Percentiles rank a stretch among this genome's conserved stretches.
Conservation (phyloP, 2,113 vertebrate species). For the Centropus bengalensis region DNA sequence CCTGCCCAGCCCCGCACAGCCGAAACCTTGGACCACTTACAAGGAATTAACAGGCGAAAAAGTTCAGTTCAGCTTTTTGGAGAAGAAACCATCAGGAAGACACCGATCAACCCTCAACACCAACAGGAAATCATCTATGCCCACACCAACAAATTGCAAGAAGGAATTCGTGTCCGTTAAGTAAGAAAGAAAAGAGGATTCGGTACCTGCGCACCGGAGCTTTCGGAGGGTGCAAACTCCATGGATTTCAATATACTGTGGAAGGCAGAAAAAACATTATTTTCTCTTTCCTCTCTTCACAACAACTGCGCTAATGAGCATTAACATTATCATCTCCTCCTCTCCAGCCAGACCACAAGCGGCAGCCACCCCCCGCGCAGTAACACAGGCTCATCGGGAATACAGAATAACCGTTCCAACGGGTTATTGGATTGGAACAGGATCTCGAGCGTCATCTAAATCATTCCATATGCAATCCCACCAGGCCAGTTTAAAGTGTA, state of each 20-base stretch:
- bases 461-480: slow-evolving; percentile 77
- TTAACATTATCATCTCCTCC: slow-evolving; percentile 18
- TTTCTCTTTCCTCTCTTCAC: background rate
- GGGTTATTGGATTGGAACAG: slow-evolving; percentile 68
- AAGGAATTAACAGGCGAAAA: background rate
- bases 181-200: background rate
- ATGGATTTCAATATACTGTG: slow-evolving; percentile 95
- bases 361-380: slow-evolving; percentile 70
- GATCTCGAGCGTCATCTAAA: slow-evolving; percentile 77
- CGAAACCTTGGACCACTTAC: background rate
- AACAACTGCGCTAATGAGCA: slow-evolving; percentile 17
- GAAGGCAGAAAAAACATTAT: slow-evolving; percentile 64
- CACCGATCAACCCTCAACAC: background rate
- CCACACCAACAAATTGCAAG: background rate
- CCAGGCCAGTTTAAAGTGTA: slow-evolving; percentile 74
- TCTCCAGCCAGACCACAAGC: slow-evolving; percentile 57
- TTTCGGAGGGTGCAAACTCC: slow-evolving; percentile 92
- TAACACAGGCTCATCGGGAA: slow-evolving; percentile 66
- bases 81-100: background rate
- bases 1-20: background rate
- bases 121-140: background rate
- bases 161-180: background rate
- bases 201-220: slow-evolving; percentile 87
- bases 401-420: slow-evolving; percentile 68
- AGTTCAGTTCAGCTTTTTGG: background rate